Evolutionary conservation across 1,140 invertebrate genomes (phyloP).

Genomic region (Bombus vancouverensis): DNA sequence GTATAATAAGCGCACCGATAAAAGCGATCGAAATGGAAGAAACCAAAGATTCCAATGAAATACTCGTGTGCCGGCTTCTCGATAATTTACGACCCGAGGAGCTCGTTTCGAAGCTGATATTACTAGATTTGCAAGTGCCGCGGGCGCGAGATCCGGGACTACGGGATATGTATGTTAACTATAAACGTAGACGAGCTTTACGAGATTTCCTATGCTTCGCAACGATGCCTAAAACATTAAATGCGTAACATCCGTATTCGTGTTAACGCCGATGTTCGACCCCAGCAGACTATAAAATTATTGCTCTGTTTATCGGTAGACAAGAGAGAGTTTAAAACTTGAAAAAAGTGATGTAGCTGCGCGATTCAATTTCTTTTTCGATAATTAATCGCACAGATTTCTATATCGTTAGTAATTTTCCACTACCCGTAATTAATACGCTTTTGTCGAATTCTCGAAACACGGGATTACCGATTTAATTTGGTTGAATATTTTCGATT

Average conservation of each 20-base stretch:
- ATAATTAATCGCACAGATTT: background rate
- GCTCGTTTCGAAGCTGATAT: background rate
- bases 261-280: no score
- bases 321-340: background rate
- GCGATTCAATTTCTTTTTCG: background rate
- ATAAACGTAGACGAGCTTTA: constrained; percentile 9
- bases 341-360: background rate
- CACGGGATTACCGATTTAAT: background rate
- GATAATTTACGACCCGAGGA: background rate
- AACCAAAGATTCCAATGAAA: no score
- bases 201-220: constrained; percentile 13
- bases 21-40: no score
- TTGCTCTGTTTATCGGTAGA: background rate
- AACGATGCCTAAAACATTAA: no score
- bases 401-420: background rate
- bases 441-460: background rate
- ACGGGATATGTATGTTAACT: constrained; percentile 6
- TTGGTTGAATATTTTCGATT: background rate
- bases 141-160: constrained; percentile 17
- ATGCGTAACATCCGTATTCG: no score
- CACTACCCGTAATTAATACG: background rate
- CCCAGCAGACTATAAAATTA: background rate
- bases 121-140: constrained; percentile 21
- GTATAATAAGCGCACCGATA: no score
- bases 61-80: no score